A percentile compares a stretch with the other conserved stretches of the same genome.
phyloP scores from a whole-genome alignment of 2,797 vertebrate genomes.

The Scomberomorus guttatus region DNA sequence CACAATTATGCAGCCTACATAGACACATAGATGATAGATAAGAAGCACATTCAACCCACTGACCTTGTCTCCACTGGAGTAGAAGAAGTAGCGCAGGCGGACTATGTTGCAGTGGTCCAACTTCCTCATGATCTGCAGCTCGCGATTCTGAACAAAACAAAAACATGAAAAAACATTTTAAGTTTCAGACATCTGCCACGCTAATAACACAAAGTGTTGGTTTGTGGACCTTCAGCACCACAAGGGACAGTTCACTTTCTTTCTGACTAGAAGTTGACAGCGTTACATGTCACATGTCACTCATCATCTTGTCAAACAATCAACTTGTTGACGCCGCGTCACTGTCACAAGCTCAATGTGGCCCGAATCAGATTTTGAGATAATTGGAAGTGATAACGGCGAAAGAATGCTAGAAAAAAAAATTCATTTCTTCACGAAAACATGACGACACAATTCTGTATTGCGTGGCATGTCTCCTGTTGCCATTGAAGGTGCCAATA shows the following conservation, averaged over 20 bases:
- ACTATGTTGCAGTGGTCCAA: constrained; percentile 99
- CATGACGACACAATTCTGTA: constrained; percentile 13
- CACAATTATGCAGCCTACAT: constrained; percentile 2
- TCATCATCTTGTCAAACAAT: constrained; percentile 17
- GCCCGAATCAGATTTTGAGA: constrained; percentile 10
- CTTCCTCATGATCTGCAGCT: constrained; percentile 98
- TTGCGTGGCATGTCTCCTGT: background rate
- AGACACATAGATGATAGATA: constrained; percentile 1
- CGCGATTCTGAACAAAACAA: constrained; percentile 88
- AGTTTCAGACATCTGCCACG: background rate
- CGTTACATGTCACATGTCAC: background rate
- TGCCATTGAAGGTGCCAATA: constrained; percentile 12
- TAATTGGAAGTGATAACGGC: background rate
- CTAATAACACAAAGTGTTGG: background rate
- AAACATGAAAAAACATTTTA: constrained; percentile 3
- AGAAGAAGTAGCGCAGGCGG: constrained; percentile 98
- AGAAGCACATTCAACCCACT: constrained; percentile 53
- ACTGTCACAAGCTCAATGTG: constrained; percentile 33
- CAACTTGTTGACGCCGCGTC: constrained; percentile 16
- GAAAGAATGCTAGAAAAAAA: background rate
- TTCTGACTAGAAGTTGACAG: background rate
- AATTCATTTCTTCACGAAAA: constrained; percentile 4
- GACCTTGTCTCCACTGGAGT: constrained; percentile 98
- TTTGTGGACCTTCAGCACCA: background rate
- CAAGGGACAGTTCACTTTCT: background rate